Conservation (phyloP, 2,888 invertebrate genomes). For the Dascillus cervinus region DNA sequence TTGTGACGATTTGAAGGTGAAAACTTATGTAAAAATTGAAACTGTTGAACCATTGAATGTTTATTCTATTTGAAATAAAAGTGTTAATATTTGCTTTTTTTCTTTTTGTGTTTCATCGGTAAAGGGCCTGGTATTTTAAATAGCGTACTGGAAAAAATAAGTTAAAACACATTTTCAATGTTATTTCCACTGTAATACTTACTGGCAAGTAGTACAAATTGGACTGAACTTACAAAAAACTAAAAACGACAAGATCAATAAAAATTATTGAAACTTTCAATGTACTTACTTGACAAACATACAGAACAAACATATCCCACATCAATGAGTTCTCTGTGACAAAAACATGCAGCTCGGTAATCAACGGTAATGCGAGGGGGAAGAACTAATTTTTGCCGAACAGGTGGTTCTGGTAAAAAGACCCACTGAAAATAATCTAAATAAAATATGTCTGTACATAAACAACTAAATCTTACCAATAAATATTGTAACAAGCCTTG, state of each 20-base stretch:
- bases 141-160: constrained; percentile 66
- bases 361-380: constrained; percentile 89
- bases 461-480: constrained; percentile 55
- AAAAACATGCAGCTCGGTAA: constrained; percentile 96
- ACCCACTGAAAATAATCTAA: constrained; percentile 83
- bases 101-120: constrained; percentile 72
- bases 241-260: constrained; percentile 44
- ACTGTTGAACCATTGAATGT: constrained; percentile 2
- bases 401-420: constrained; percentile 78
- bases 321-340: constrained; percentile 89
- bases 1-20: constrained; percentile 16
- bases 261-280: too few species aligned
- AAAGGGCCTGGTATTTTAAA: constrained; percentile 83
- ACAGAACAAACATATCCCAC: constrained; percentile 97
- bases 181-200: constrained; percentile 43
- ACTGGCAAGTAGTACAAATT: constrained; percentile 96
- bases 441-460: too few species aligned
- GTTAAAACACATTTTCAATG: constrained; percentile 15
- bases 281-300: constrained; percentile 77
- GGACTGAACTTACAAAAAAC: constrained; percentile 97
- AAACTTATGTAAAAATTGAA: constrained; percentile 17
- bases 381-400: constrained; percentile 73
- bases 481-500: constrained; percentile 80
- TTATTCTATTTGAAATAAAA: constrained; percentile 3
- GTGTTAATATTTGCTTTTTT: constrained; percentile 53